A percentile compares a stretch with the other conserved stretches of the same genome.
These are phyloP conservation scores for Dryocosmus kuriphilus DNA, from an alignment of 2,888 invertebrate genomes.

Conservation along the genomic window DNA sequence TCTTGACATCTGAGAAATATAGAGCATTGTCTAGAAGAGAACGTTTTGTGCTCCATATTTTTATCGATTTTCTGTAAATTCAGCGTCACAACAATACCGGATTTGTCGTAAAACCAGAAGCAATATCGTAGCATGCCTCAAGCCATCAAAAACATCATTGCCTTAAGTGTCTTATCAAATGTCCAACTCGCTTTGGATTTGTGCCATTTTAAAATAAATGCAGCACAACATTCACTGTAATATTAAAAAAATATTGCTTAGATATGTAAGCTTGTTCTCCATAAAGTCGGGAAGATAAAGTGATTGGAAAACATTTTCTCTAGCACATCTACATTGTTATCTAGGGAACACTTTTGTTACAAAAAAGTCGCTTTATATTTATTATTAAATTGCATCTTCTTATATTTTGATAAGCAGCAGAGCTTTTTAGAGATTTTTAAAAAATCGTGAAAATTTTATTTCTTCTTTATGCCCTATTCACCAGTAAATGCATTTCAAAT, in stretches of 20 bases:
- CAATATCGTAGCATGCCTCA: constrained; percentile 36
- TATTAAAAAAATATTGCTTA: background rate
- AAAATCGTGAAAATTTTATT: background rate
- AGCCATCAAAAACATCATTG: background rate
- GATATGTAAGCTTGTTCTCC: background rate
- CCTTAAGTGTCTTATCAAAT: background rate
- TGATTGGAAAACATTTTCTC: too few species aligned
- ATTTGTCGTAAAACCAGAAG: constrained; percentile 54
- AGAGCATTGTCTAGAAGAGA: constrained; percentile 58
- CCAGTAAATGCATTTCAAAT: background rate
- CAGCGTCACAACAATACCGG: constrained; percentile 59
- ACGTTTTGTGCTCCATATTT: constrained; percentile 69
- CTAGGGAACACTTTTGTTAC: too few species aligned
- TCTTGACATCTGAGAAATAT: constrained; percentile 34
- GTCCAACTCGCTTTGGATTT: background rate
- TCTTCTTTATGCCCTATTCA: background rate
- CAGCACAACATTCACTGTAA: background rate
- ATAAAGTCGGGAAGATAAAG: too few species aligned
- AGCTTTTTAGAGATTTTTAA: background rate
- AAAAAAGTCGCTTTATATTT: too few species aligned
- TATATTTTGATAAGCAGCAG: background rate
- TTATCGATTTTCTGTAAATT: constrained; percentile 75
- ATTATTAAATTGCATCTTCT: too few species aligned
- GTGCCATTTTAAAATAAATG: background rate
- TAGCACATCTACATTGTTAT: too few species aligned